Evolutionary conservation across 2,113 vertebrate species (phyloP).

Genomic region (Apteryx mantelli): DNA sequence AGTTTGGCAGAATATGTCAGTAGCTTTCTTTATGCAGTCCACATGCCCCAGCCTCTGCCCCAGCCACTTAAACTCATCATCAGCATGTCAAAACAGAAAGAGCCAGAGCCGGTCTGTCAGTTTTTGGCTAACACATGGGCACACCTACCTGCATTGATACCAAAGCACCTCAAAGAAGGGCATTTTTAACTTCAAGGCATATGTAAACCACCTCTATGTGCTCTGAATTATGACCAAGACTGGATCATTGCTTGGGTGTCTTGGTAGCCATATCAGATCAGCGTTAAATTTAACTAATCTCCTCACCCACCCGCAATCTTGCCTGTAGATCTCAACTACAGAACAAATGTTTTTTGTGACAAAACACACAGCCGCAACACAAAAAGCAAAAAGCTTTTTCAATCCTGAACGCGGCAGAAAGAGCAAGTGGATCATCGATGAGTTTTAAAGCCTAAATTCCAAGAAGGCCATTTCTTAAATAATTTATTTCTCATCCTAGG

Average conservation of each 20-base stretch:
- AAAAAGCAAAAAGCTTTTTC: neutral
- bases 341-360: neutral
- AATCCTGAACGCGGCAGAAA: neutral
- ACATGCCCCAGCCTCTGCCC: neutral
- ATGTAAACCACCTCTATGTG: neutral
- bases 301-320: neutral
- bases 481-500: constrained; percentile 9
- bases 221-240: neutral
- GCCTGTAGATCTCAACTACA: neutral
- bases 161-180: neutral
- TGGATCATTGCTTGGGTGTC: neutral
- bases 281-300: constrained; percentile 15
- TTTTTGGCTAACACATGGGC: neutral
- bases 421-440: neutral
- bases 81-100: neutral
- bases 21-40: neutral
- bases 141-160: neutral
- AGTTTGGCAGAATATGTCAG: neutral
- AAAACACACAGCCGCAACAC: neutral
- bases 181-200: neutral
- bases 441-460: neutral
- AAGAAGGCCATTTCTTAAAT: neutral
- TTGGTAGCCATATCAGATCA: neutral
- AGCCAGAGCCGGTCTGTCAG: neutral
- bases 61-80: neutral